Evolutionary conservation across 2,113 vertebrate species (phyloP).

Genomic region (Strix uralensis): DNA sequence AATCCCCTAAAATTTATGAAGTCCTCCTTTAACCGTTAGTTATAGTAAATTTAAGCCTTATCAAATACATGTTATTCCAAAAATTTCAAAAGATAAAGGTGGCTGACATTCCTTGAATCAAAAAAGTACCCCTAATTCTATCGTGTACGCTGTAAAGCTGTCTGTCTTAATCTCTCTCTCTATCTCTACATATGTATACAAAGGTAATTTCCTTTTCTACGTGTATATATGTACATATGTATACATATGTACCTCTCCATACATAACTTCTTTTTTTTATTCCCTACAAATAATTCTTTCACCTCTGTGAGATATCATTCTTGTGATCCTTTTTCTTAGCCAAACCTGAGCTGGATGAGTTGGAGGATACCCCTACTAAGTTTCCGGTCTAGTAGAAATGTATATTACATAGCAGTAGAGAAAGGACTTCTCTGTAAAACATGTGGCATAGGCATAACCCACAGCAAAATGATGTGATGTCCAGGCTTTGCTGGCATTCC

Average conservation of each 20-base stretch:
- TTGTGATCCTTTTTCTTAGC: background rate
- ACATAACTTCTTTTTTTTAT: background rate
- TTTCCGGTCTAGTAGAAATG: background rate
- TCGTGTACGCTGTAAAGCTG: background rate
- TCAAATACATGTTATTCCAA: background rate
- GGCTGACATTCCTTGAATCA: background rate
- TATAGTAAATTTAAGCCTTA: background rate
- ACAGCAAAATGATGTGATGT: constrained; percentile 25
- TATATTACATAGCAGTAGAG: background rate
- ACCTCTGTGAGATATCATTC: background rate
- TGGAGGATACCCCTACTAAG: background rate
- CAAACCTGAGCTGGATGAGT: background rate
- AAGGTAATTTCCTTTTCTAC: background rate
- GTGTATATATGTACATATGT: background rate
- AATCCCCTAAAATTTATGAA: background rate
- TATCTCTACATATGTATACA: background rate
- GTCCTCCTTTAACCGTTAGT: background rate
- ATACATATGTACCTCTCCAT: background rate
- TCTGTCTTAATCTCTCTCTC: background rate
- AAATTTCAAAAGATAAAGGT: background rate
- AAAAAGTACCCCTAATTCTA: background rate
- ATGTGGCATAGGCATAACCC: constrained; percentile 15
- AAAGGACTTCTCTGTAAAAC: constrained; percentile 7
- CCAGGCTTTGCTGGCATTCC: constrained; percentile 33
- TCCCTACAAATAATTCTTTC: background rate